Evolutionary conservation across 2,888 invertebrate genomes (phyloP).

Genomic region (Drosophila kambysellisi): DNA sequence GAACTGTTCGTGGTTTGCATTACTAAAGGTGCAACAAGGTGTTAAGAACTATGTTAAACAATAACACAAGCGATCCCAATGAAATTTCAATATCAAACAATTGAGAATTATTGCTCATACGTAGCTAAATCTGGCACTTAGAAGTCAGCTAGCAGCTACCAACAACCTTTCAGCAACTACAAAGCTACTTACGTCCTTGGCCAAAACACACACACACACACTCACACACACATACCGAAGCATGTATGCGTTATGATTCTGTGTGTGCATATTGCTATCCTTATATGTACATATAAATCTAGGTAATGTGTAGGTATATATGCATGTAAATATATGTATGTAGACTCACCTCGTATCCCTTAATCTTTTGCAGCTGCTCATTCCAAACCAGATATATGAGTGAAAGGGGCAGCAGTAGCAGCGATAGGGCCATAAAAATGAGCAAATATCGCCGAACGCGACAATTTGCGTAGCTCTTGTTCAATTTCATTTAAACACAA

Average conservation of each 20-base stretch:
- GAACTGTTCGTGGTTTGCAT: background rate
- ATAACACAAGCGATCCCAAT: conserved; percentile 24
- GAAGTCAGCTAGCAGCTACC: conserved; percentile 26
- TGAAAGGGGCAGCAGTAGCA: conserved; percentile 84
- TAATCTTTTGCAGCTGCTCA: conserved; percentile 85
- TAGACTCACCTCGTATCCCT: conserved; percentile 84
- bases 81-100: conserved; percentile 34
- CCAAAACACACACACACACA: conserved; percentile 20
- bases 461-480: conserved; percentile 83
- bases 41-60: conserved; percentile 51
- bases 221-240: conserved; percentile 5
- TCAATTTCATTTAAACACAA: conserved; percentile 84
- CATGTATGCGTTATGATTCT: conserved; percentile 1
- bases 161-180: conserved; percentile 27
- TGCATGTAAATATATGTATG: background rate
- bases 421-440: conserved; percentile 84
- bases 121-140: conserved; percentile 28
- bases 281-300: conserved; percentile 2
- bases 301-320: conserved; percentile 3
- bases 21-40: conserved; percentile 39
- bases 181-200: conserved; percentile 44
- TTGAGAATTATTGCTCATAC: conserved; percentile 31
- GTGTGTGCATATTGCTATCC: background rate
- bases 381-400: conserved; percentile 84
- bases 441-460: conserved; percentile 85